Evolutionary conservation across 2,888 invertebrate genomes (phyloP).

Genomic region (Parnassius glacialis): DNA sequence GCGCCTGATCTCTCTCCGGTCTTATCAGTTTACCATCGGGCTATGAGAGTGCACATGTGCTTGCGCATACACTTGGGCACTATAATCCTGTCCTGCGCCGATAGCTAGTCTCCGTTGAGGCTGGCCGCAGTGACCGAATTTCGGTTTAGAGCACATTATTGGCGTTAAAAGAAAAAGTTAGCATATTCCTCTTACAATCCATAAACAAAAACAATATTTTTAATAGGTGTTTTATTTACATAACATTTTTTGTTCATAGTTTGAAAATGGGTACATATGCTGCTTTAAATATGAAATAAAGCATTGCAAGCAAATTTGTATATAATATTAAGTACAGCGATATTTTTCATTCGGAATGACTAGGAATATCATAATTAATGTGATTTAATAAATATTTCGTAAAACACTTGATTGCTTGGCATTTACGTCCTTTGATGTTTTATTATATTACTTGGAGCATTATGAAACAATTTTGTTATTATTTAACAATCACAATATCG

Average conservation of each 20-base stretch:
- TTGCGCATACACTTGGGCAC: too few relatives aligned
- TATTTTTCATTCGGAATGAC: conserved; percentile 3
- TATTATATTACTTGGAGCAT: conserved; percentile 26
- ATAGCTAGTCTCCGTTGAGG: too few relatives aligned
- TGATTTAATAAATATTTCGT: conserved; percentile 21
- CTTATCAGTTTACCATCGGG: too few relatives aligned
- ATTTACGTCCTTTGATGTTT: conserved; percentile 7
- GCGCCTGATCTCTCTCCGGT: too few relatives aligned
- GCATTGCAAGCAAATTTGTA: conserved; percentile 21
- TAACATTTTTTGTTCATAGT: conserved; percentile 13
- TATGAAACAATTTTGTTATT: conserved; percentile 30
- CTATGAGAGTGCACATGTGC: too few relatives aligned
- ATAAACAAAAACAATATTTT: conserved; percentile 28
- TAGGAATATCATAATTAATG: conserved; percentile 8
- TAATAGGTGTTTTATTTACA: conserved; percentile 41
- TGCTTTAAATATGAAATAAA: conserved; percentile 14
- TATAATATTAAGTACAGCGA: neutral
- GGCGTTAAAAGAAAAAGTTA: too few relatives aligned
- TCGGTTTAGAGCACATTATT: too few relatives aligned
- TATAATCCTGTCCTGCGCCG: too few relatives aligned
- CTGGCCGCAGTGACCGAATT: too few relatives aligned
- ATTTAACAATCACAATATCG: conserved; percentile 5
- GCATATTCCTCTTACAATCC: neutral
- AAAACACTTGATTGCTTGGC: conserved; percentile 9
- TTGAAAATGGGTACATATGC: conserved; percentile 6